Evolutionary conservation across 2,113 vertebrate species (phyloP), one percentile per base, ranked within the genome.

Genomic region (Phaethon lepturus): DNA sequence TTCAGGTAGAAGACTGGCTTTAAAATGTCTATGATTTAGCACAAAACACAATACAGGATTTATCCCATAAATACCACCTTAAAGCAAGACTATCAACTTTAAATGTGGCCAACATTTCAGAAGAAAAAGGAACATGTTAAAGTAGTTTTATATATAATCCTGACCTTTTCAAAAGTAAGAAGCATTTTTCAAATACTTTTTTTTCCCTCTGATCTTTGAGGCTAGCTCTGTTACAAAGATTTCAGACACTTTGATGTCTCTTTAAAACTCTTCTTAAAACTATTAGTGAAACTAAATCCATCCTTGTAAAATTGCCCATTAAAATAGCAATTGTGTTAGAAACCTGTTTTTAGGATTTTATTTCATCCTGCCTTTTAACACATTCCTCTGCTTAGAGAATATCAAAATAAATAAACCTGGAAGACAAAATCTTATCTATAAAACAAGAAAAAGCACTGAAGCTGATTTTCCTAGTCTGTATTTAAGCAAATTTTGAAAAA

Each of bases 201-300:
- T n/a, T 38, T 5, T 23, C 42, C 68, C 78, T 94, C 88, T 96
- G 91, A 91, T 97, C 94, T 97, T 89, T 87, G 33, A 78, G 23
- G 25, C 24, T 85, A 94, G 71, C 29, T 95, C 92, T 94, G 58
- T 96, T 96, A 95, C 92, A 95, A 95, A 95, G 86, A 94, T 90
- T 91, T 87, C 73, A 91, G 86, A 91, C 81, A 93, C 94, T 97
- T 95, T 97, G 95, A 96, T 95, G 86, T 95, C 76, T 91, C 73
- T 68, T 93, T 93, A 96, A 96, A 95, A 96, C 66, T 97, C 79
- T 94, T 94, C 92, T 93, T 93, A 95, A 95, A 97, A 95, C 88
- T 93, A 84, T 84, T 91, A 89, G 31, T 96, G 93, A 96, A 97
- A 96, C 88, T 90, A 91, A 95, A 97, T 94, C 86, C 84, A 62